These are phyloP conservation scores for Apomyelois bistriatella DNA, from an alignment of 2,888 invertebrate genomes.

Conservation along the genomic window DNA sequence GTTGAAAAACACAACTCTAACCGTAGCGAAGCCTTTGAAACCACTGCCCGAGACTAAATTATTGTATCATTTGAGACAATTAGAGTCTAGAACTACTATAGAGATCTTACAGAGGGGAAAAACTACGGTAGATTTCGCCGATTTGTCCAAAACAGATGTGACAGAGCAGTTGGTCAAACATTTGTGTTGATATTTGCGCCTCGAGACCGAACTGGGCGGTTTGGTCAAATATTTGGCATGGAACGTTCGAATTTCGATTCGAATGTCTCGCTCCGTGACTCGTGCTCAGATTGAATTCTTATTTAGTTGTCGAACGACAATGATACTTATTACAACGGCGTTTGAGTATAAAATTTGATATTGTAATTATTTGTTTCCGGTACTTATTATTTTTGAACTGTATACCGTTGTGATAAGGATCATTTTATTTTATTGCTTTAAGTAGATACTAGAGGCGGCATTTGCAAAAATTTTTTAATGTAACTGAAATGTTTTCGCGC, in stretches of 20 bases:
- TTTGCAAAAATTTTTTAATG: too few species aligned
- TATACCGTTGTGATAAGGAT: neutral
- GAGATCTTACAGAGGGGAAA: constrained; percentile 67
- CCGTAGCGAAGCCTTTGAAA: constrained; percentile 48
- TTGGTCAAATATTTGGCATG: constrained; percentile 1
- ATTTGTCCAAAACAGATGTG: constrained; percentile 57
- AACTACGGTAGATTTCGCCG: constrained; percentile 54
- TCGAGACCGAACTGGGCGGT: too few species aligned
- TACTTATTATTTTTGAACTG: too few species aligned
- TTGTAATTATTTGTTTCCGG: neutral
- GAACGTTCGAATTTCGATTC: neutral
- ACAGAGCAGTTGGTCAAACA: constrained; percentile 54
- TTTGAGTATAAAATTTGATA: neutral
- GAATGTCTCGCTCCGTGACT: too few species aligned
- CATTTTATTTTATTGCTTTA: neutral
- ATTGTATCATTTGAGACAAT: constrained; percentile 49
- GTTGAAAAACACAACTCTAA: constrained; percentile 50
- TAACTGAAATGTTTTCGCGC: too few species aligned
- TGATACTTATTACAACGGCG: neutral
- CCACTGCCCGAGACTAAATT: constrained; percentile 45
- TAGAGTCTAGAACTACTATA: constrained; percentile 60
- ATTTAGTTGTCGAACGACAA: neutral
- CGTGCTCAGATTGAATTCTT: neutral
- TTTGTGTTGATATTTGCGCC: constrained; percentile 51
- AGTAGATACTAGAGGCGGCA: too few species aligned